phyloP scores from a whole-genome alignment of 2,113 vertebrate species.

The Psephotus haematonotus region DNA sequence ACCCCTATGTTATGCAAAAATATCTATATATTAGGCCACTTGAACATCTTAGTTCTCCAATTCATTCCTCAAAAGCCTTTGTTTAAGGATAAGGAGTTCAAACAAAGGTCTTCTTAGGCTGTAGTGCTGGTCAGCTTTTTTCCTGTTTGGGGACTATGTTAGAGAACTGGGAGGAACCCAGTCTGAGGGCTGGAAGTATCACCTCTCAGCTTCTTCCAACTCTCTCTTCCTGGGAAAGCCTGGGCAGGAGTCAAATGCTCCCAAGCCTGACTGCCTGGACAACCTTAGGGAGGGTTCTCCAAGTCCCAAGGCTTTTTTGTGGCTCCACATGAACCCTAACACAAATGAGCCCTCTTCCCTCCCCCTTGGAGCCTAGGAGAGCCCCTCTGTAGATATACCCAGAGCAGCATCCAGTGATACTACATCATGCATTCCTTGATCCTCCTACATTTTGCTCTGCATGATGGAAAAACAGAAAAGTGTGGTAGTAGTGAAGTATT shows the following conservation, averaged over 20 bases:
- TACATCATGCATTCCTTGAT: neutral
- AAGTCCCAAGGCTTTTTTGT: neutral
- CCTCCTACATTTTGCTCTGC: neutral
- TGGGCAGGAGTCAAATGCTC: neutral
- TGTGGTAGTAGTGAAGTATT: neutral
- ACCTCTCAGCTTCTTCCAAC: neutral
- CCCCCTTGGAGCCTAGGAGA: neutral
- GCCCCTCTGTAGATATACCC: neutral
- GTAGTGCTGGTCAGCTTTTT: neutral
- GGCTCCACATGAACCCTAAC: neutral
- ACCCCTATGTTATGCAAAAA: neutral
- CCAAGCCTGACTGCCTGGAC: neutral
- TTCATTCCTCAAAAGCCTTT: neutral
- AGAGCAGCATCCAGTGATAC: rapidly evolving
- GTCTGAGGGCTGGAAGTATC: neutral
- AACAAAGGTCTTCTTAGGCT: neutral
- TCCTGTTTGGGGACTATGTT: neutral
- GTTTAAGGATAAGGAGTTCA: neutral
- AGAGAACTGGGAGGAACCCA: neutral
- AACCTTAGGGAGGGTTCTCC: neutral
- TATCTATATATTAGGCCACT: neutral
- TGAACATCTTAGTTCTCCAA: neutral
- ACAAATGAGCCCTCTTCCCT: neutral
- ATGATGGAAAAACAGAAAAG: neutral
- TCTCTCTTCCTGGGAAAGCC: neutral